Base-by-base conservation (phyloP, 2,888 invertebrate genomes). In the Lepidochitona cinerea region DNA sequence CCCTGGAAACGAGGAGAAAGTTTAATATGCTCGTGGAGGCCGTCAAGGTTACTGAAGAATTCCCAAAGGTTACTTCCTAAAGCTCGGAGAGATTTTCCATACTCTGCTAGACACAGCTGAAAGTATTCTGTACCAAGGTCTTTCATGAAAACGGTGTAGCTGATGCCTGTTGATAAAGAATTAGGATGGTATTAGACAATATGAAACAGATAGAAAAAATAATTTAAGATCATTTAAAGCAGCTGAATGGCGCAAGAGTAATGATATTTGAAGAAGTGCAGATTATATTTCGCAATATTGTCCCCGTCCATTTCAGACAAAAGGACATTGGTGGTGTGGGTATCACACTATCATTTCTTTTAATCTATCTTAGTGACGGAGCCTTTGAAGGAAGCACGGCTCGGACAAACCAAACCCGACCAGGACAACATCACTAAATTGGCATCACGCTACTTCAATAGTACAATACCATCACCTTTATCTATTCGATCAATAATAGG, bases 101-200 rank as follows among this genome's bases (percentile, higher is more conserved):
- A 98, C n/a, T 98, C 97, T 1, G 97, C 97, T 90, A 97, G 96
- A 86, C 97, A 98, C 88, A 97, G 97, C 90, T 97, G 97, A 89
- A 97, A 97, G 92, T 98, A 98, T 84, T 96, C 97, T 89, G 96
- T 96, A 0, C 98, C 98, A 87, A 98, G 97, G 4, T 96, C 92
- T 89, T 97, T 97, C 84, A 59, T 59, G 29, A 59, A 59, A 26
- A 32, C 23, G 2, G 59, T 29, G 29, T 59, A 59, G 18, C 29
- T 32, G 18, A 23, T 32, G 29, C 59, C 59, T 59, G 59, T n/a
- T n/a, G n/a, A n/a, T n/a, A n/a, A n/a, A n/a, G n/a, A n/a, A n/a
- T n/a, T n/a, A n/a, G n/a, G n/a, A n/a, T n/a, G n/a, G n/a, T n/a
- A n/a, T n/a, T n/a, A n/a, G n/a, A n/a, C n/a, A n/a, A n/a, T n/a